Evolutionary conservation across 1,140 invertebrate species (phyloP), one percentile per base, ranked within the genome.

Genomic region (Himalopsyche phryganea): DNA sequence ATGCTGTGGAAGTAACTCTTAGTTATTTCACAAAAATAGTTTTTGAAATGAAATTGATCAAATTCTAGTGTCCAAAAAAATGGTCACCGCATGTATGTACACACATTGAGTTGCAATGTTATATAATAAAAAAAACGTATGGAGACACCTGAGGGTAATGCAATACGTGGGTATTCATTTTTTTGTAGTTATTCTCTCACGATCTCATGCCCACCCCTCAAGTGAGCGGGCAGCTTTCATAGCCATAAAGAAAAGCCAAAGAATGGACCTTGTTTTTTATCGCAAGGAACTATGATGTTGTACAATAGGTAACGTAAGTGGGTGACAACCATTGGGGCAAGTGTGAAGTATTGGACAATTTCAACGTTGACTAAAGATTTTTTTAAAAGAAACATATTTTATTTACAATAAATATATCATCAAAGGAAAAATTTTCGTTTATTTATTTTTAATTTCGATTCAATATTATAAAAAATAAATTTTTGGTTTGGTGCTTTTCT

Each of bases 101-200:
- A 5, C 3, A 28, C 9, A 28, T 28, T 28, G 38, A 40, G 38
- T 4, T 11, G 4, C 38, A 46, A 53, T 45, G 5, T 9, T 19
- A 17, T 35, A 48, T 9, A 28, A 28, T 38, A 50, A 59, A 51
- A 59, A n/a, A 50, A 40, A 41, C 14, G 17, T 45, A 35, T 28
- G 49, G 19, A 55, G 28, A 63, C 60, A 63, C 60, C 60, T 63
- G 60, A 63, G 60, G 60, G 55, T 63, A 62, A 62, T 38, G 60
- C 60, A 58, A 62, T 62, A 57, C 50, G 54, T 28, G 48, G 60
- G 52, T 56, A 58, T 20, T 14, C 33, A 15, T 10, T 47, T 60
- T 60, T 51, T 63, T 58, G 50, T 53, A 49, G 49, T 45, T 41
- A 46, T 45, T 55, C 60, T 55, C 52, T 55, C 52, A 55, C 53